Conservation (phyloP, 2,797 vertebrate genomes). For the Lemur catta region DNA sequence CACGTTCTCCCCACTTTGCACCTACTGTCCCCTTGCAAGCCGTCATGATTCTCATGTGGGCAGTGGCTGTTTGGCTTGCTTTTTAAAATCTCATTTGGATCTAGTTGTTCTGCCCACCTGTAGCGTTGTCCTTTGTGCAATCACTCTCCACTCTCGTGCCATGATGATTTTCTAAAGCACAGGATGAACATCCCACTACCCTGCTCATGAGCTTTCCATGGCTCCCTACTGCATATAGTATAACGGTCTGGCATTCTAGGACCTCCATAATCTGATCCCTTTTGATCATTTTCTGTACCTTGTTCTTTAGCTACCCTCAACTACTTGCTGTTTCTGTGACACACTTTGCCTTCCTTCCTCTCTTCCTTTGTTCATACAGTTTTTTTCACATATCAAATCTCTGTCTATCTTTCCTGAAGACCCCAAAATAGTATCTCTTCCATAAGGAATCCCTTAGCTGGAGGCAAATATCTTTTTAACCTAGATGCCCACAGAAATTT, state of each 20-base stretch:
- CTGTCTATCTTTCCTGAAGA: background rate
- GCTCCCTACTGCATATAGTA: background rate
- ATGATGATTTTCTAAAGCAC: background rate
- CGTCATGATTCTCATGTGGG: background rate
- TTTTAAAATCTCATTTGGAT: background rate
- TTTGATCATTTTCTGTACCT: background rate
- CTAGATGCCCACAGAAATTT: background rate
- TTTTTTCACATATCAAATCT: background rate
- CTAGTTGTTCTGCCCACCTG: background rate
- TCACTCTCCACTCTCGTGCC: background rate
- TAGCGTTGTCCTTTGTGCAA: background rate
- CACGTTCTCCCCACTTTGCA: accelerated
- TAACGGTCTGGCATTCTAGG: background rate
- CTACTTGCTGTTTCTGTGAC: background rate
- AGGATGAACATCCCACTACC: background rate
- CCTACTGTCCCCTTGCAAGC: background rate
- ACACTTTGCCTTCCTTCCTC: background rate
- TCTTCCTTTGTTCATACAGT: background rate
- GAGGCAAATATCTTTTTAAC: background rate
- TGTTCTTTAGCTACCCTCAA: background rate
- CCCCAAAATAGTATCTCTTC: background rate
- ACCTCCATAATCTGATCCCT: background rate
- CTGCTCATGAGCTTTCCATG: background rate
- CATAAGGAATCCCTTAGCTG: background rate
- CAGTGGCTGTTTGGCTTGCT: background rate